phyloP scores from a whole-genome alignment of 2,113 vertebrate genomes.

The Pollachius pollachius region DNA sequence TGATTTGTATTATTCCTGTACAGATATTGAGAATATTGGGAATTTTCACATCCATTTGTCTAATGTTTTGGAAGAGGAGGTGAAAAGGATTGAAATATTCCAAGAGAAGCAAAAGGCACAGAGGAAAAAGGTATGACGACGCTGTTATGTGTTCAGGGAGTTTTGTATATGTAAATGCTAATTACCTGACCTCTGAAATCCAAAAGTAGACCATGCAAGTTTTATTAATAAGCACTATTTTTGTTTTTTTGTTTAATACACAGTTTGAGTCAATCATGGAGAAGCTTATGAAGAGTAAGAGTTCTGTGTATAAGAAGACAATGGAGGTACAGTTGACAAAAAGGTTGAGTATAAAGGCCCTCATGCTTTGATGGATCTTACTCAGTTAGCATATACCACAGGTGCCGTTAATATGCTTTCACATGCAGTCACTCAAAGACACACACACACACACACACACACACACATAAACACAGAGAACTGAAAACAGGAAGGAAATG shows the following conservation, averaged over 20 bases:
- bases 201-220: no score
- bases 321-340: slow-evolving; percentile 77
- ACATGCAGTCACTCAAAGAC: neutral
- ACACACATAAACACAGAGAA: neutral
- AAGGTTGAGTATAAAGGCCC: neutral
- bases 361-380: neutral
- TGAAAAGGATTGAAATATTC: slow-evolving; percentile 88
- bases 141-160: no score
- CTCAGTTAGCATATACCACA: no score
- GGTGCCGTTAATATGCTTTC: no score
- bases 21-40: slow-evolving; percentile 90
- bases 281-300: slow-evolving; percentile 85
- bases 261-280: slow-evolving; percentile 92
- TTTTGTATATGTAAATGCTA: no score
- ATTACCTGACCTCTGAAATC: no score
- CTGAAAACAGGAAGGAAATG: neutral
- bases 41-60: slow-evolving; percentile 89
- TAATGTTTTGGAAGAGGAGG: slow-evolving; percentile 82
- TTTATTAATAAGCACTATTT: neutral
- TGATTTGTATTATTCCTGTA: neutral
- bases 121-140: slow-evolving; percentile 83
- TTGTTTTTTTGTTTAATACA: slow-evolving; percentile 19
- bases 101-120: slow-evolving; percentile 91
- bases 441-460: neutral
- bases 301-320: slow-evolving; percentile 83